These are phyloP conservation scores for Gouania willdenowi DNA, from an alignment of 2,797 vertebrate genomes.

Conservation along the genomic window DNA sequence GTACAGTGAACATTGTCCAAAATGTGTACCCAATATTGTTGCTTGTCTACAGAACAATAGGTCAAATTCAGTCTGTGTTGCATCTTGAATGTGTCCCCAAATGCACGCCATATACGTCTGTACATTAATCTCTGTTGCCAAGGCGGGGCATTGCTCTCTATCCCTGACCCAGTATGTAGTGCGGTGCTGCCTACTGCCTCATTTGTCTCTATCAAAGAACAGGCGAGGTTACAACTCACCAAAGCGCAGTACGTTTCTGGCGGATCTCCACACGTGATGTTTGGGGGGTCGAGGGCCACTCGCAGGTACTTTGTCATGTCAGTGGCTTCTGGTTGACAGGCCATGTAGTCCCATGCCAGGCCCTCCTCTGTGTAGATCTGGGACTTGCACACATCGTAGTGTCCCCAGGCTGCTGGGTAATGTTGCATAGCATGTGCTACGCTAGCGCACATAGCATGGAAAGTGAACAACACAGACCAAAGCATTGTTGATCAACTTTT, in stretches of 20 bases:
- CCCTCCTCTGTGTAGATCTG: conserved; percentile 96
- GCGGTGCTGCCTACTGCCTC: conserved; percentile 58
- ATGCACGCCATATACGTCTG: conserved; percentile 6
- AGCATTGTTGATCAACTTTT: conserved; percentile 82
- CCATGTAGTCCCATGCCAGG: conserved; percentile 99
- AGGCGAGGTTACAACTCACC: conserved; percentile 82
- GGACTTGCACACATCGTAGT: conserved; percentile 97
- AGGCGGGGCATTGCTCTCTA: conserved; percentile 29
- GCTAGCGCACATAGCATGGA: conserved; percentile 86
- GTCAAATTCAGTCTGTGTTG: no score
- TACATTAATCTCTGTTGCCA: conserved; percentile 53
- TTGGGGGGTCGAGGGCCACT: conserved; percentile 91
- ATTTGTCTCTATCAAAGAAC: conserved; percentile 68
- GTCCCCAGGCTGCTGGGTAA: conserved; percentile 93
- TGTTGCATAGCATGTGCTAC: conserved; percentile 85
- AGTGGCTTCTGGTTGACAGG: conserved; percentile 95
- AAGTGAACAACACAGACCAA: conserved; percentile 84
- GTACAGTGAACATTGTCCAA: no score
- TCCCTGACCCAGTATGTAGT: conserved; percentile 64
- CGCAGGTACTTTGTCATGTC: conserved; percentile 96
- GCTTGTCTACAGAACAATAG: no score
- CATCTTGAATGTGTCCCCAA: conserved; percentile 18
- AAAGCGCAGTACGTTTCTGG: conserved; percentile 97
- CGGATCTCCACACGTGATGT: conserved; percentile 97
- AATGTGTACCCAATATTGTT: no score